Conservation (phyloP, 1,140 invertebrate genomes). For the Melitaea cinxia region DNA sequence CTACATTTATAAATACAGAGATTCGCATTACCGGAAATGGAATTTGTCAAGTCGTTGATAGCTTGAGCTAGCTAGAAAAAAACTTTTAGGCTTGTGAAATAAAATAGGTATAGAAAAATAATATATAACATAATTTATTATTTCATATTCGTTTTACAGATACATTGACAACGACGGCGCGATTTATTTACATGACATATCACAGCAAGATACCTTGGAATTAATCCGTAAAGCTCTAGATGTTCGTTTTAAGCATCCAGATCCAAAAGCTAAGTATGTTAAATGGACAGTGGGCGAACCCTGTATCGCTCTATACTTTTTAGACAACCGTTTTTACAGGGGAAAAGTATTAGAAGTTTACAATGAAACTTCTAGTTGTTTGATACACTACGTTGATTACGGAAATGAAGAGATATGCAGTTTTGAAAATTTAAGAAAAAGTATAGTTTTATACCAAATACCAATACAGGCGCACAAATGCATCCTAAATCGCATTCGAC, state of each 20-base stretch:
- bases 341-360: slow-evolving; percentile 78
- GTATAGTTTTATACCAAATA: slow-evolving; percentile 82
- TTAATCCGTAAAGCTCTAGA: slow-evolving; percentile 80
- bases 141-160: slow-evolving; percentile 58
- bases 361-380: slow-evolving; percentile 60
- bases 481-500: slow-evolving; percentile 71
- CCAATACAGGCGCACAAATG: slow-evolving; percentile 82
- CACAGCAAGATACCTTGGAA: slow-evolving; percentile 70
- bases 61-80: no score
- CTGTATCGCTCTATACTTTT: slow-evolving; percentile 84
- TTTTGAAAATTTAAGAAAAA: slow-evolving; percentile 81
- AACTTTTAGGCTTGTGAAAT: no score
- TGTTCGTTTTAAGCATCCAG: slow-evolving; percentile 72
- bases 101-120: no score
- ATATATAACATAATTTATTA: no score
- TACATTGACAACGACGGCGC: slow-evolving; percentile 82
- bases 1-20: no score
- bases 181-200: slow-evolving; percentile 82
- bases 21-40: no score
- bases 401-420: slow-evolving; percentile 83
- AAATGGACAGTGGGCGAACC: slow-evolving; percentile 83
- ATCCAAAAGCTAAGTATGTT: slow-evolving; percentile 71
- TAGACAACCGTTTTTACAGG: slow-evolving; percentile 85
- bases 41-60: no score
- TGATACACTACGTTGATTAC: slow-evolving; percentile 85